These are phyloP conservation scores for Pterocles gutturalis DNA, from an alignment of 2,113 vertebrate genomes.

Conservation along the genomic window DNA sequence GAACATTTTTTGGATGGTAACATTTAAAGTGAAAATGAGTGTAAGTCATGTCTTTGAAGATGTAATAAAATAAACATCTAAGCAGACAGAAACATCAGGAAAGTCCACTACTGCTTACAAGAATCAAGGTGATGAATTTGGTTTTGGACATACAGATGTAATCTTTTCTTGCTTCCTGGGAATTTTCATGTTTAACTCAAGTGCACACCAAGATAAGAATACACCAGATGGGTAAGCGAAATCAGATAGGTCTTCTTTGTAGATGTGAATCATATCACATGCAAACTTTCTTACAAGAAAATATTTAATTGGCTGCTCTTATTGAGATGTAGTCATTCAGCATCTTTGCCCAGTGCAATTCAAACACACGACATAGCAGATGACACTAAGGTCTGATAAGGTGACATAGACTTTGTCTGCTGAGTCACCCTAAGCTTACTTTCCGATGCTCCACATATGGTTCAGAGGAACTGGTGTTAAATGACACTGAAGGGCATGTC, in stretches of 20 bases:
- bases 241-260: not conserved
- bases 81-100: not conserved
- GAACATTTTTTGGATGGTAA: not conserved
- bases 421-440: not conserved
- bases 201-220: not conserved
- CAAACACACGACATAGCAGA: not conserved
- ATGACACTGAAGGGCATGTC: too few relatives aligned
- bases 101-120: not conserved
- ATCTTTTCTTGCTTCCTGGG: not conserved
- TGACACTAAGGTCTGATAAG: not conserved
- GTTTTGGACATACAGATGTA: not conserved
- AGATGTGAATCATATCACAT: accelerated
- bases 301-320: constrained; percentile 6
- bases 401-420: not conserved
- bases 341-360: not conserved
- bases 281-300: not conserved
- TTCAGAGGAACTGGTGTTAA: not conserved
- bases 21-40: not conserved
- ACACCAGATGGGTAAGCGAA: not conserved
- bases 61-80: not conserved
- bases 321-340: not conserved
- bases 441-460: not conserved
- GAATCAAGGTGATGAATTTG: not conserved
- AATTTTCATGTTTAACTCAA: not conserved
- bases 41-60: not conserved